Evolutionary conservation across 2,888 invertebrate genomes (phyloP), one percentile per base, ranked within the genome.

Genomic region (Drosophila dives): DNA sequence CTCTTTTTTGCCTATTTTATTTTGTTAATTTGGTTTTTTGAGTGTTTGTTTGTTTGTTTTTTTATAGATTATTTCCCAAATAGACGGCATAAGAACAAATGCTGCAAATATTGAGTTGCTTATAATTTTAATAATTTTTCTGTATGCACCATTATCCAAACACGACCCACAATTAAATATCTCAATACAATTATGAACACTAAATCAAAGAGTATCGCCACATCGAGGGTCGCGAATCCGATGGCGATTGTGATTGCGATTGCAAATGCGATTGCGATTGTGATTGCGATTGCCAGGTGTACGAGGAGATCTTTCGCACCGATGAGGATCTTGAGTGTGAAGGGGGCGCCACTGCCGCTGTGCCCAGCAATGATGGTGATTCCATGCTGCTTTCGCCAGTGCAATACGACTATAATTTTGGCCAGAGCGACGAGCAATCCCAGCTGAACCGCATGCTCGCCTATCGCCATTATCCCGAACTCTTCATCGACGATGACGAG

Each of bases 21-120:
- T 66, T 65, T 56, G 49, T 64, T 60, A 45, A 40, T 36, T 64
- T 38, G 58, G 62, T 64, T 45, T 77, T 66, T 55, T 45, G 34
- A 62, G 45, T 45, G 15, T 45, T 23, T 45, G 45, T 61, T 76
- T 55, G n/a, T 12, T 54, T 26, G 26, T 59, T 73, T 58, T 75
- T 70, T 87, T 91, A 83, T 92, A 91, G 91, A 91, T 87, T 91
- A 91, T 89, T 91, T 83, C 74, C 91, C 91, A 67, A 91, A 91
- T 91, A 91, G 91, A 87, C 74, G 91, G 80, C 84, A 86, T 82
- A 91, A 91, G 76, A 89, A 88, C 73, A 83, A 80, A 77, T 88
- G 86, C 89, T 88, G 83, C 90, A 91, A 92, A 90, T 90, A 75
- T 90, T 90, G 75, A 89, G 63, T 75, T 73, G 78, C 56, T 80